These are phyloP conservation scores for Actinernus sp. DNA, from an alignment of 92 coral and sea anemone genomes.

Conservation along the genomic window DNA sequence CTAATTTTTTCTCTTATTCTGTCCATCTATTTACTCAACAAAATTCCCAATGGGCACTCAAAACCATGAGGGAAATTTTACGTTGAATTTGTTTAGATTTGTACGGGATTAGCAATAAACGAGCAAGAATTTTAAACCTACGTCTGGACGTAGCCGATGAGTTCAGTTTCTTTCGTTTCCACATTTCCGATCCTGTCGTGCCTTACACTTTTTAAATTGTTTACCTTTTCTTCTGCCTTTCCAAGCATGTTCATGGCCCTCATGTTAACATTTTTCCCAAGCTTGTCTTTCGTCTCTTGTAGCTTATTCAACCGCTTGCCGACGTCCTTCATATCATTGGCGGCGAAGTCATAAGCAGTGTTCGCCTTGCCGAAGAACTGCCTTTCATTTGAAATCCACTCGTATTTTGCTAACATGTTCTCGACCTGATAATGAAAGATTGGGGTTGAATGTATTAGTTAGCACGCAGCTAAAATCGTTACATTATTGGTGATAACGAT, in stretches of 20 bases:
- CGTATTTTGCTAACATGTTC: slow-evolving; percentile 85
- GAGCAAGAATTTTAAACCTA: too few relatives aligned
- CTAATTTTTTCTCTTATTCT: too few relatives aligned
- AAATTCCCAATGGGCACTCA: too few relatives aligned
- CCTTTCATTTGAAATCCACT: slow-evolving; percentile 92
- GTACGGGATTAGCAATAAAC: too few relatives aligned
- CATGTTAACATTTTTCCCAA: slow-evolving; percentile 97
- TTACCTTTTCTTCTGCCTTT: slow-evolving; percentile 97
- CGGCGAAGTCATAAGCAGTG: slow-evolving; percentile 93
- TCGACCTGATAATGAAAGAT: slow-evolving; percentile 67
- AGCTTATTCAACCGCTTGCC: slow-evolving; percentile 85
- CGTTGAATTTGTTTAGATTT: too few relatives aligned
- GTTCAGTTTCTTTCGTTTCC: too few relatives aligned
- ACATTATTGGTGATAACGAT: too few relatives aligned
- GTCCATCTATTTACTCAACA: too few relatives aligned
- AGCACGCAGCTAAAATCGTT: not conserved
- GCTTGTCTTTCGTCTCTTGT: slow-evolving; percentile 91
- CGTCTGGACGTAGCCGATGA: too few relatives aligned
- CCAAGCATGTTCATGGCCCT: slow-evolving; percentile 99
- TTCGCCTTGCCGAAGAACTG: slow-evolving; percentile 96
- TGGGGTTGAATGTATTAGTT: not conserved
- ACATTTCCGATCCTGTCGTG: too few relatives aligned
- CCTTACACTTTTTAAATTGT: too few relatives aligned
- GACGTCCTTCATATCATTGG: slow-evolving; percentile 94
- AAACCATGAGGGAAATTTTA: too few relatives aligned